These are phyloP conservation scores for Echinarachnius parma DNA, from an alignment of 53 echinoderm and acorn worm species.

Conservation along the genomic window DNA sequence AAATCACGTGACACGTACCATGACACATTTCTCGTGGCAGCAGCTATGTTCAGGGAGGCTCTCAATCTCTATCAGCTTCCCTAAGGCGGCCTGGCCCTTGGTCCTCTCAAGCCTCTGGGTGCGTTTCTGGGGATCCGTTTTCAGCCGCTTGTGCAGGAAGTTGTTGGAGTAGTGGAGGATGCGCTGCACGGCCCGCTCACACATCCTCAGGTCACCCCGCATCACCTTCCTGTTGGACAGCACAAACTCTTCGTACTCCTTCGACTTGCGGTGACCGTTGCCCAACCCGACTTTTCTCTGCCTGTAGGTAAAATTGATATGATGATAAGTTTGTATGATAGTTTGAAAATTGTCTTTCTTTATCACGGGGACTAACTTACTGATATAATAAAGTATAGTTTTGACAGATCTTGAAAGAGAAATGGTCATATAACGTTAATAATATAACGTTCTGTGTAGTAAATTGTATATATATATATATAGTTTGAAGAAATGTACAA, in stretches of 20 bases:
- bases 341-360: too few species aligned
- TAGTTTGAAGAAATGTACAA: too few species aligned
- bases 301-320: too few species aligned
- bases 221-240: slow-evolving; percentile 73
- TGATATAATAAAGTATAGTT: too few species aligned
- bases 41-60: slow-evolving; percentile 65
- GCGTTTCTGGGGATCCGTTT: slow-evolving; percentile 78
- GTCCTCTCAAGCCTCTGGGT: slow-evolving; percentile 64
- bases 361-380: too few species aligned
- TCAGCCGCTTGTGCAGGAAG: slow-evolving; percentile 94
- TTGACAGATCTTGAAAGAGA: too few species aligned
- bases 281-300: slow-evolving; percentile 92
- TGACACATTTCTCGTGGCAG: slow-evolving; percentile 79
- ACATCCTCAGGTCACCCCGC: slow-evolving; percentile 77
- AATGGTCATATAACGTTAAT: too few species aligned
- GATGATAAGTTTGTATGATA: too few species aligned
- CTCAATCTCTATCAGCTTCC: slow-evolving; percentile 55
- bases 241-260: slow-evolving; percentile 93
- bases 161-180: slow-evolving; percentile 97
- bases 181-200: slow-evolving; percentile 87
- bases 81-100: slow-evolving; percentile 66
- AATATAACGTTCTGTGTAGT: too few species aligned
- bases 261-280: slow-evolving; percentile 92
- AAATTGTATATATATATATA: too few species aligned
- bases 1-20: too few species aligned